Evolutionary conservation across 2,888 invertebrate species (phyloP).

Genomic region (Chymomyza caudatula): DNA sequence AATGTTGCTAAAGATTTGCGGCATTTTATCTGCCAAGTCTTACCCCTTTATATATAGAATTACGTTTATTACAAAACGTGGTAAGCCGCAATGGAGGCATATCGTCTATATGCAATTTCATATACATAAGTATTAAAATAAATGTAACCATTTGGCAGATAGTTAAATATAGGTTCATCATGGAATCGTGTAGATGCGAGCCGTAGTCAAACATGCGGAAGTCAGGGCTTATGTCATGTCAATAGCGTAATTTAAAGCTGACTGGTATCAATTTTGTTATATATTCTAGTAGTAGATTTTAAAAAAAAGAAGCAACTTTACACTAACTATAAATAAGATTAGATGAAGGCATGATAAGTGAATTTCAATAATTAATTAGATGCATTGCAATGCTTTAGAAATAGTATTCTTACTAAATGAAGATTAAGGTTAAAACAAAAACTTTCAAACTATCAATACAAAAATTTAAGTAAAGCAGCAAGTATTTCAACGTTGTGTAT

Average conservation of each 20-base stretch:
- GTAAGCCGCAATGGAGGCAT: conserved; percentile 59
- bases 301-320: neutral
- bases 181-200: neutral
- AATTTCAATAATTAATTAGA: too few relatives aligned
- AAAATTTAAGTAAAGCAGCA: too few relatives aligned
- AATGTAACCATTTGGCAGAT: conserved; percentile 8
- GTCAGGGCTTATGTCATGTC: conserved; percentile 33
- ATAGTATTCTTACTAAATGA: too few relatives aligned
- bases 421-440: too few relatives aligned
- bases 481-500: too few relatives aligned
- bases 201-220: conserved; percentile 30
- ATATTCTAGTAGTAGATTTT: neutral
- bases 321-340: too few relatives aligned
- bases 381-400: too few relatives aligned
- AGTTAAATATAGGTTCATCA: neutral
- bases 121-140: conserved; percentile 16
- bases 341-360: too few relatives aligned
- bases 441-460: too few relatives aligned
- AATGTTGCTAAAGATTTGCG: neutral
- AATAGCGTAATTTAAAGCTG: conserved; percentile 4
- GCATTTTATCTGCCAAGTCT: neutral
- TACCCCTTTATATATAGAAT: conserved; percentile 56
- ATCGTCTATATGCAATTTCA: conserved; percentile 48
- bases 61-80: conserved; percentile 70
- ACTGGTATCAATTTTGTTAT: neutral